phyloP scores from a whole-genome alignment of 2,888 invertebrate genomes.

The Dryocosmus kuriphilus region DNA sequence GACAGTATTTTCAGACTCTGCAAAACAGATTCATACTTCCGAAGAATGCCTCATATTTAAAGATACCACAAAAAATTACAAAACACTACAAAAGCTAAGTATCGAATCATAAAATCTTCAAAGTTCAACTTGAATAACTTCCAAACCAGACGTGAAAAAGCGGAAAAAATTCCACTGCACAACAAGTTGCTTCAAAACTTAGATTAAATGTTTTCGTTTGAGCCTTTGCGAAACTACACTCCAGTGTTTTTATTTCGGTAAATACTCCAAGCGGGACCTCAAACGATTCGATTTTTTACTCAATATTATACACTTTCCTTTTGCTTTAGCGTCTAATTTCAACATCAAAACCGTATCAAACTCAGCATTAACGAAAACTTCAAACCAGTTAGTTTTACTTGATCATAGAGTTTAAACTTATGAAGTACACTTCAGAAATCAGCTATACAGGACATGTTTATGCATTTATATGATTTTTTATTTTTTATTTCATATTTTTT shows the following conservation, averaged over 20 bases:
- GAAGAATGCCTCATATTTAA: not conserved
- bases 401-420: slow-evolving; percentile 7
- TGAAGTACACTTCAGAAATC: not conserved
- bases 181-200: not conserved
- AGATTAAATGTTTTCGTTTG: slow-evolving; percentile 15
- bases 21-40: too few species aligned
- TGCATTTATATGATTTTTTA: too few species aligned
- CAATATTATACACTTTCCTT: not conserved
- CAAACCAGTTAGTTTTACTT: slow-evolving; percentile 29
- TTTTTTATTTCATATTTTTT: not conserved
- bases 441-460: not conserved
- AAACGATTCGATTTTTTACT: slow-evolving; percentile 19
- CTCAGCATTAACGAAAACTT: slow-evolving; percentile 19
- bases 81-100: not conserved
- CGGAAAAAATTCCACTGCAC: not conserved
- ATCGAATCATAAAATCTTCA: not conserved
- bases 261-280: not conserved
- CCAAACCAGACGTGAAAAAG: not conserved
- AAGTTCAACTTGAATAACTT: not conserved
- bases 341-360: slow-evolving; percentile 7
- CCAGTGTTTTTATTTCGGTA: not conserved
- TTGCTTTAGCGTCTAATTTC: not conserved
- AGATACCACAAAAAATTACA: not conserved
- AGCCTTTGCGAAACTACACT: not conserved
- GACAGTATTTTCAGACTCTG: too few species aligned